Evolutionary conservation across 2,888 invertebrate genomes (phyloP).

Genomic region (Sarcophaga caerulescens): DNA sequence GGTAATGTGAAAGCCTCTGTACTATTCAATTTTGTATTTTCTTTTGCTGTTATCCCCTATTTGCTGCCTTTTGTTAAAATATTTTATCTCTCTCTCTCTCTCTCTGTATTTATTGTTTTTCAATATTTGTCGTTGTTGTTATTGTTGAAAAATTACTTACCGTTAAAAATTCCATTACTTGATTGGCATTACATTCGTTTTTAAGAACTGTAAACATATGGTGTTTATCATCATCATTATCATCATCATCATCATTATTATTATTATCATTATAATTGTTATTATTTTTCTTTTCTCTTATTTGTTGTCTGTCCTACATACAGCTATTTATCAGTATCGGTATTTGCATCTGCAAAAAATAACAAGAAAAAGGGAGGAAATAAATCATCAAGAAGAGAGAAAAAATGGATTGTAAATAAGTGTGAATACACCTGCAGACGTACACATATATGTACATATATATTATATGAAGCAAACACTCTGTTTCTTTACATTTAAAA

Average conservation of each 20-base stretch:
- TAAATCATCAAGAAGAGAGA: background rate
- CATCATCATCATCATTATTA: background rate
- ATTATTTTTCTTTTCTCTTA: background rate
- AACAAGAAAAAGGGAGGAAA: background rate
- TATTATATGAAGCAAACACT: no score
- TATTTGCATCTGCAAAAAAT: background rate
- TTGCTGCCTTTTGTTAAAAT: no score
- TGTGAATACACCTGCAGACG: background rate
- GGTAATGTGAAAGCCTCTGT: no score
- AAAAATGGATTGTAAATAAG: background rate
- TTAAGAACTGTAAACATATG: conserved; percentile 58
- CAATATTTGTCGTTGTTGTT: background rate
- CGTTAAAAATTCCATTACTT: conserved; percentile 67
- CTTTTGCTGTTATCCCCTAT: no score
- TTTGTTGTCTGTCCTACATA: background rate
- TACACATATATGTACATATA: background rate
- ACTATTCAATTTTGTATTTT: no score
- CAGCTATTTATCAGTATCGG: background rate
- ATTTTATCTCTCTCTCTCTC: no score
- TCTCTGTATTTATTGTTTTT: background rate
- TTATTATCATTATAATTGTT: background rate
- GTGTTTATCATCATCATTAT: conserved; percentile 55
- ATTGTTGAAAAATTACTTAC: conserved; percentile 53
- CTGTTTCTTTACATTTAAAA: no score
- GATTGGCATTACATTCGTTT: conserved; percentile 63